Conservation (phyloP, 2,113 vertebrate species). For the Gymnocephalus cernua region DNA sequence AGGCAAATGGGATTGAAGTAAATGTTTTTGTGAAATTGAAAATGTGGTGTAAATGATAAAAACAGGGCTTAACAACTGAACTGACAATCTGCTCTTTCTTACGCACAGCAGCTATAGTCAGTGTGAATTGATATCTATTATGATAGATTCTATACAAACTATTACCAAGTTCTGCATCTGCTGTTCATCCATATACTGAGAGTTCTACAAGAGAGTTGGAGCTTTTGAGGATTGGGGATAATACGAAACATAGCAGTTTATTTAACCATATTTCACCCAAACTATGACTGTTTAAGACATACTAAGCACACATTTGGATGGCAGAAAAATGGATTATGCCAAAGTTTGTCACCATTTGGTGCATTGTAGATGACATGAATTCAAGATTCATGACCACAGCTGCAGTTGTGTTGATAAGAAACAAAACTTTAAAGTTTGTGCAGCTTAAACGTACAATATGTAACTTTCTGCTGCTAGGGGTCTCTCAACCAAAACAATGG, state of each 20-base stretch:
- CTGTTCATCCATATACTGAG: not conserved
- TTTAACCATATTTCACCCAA: not conserved
- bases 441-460: too few species aligned
- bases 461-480: too few species aligned
- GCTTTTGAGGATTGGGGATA: not conserved
- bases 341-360: not conserved
- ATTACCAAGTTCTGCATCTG: not conserved
- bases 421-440: not conserved
- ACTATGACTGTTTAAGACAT: not conserved
- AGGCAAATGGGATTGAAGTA: not conserved
- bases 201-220: not conserved
- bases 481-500: too few species aligned
- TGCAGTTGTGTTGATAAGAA: not conserved
- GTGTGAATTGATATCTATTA: not conserved
- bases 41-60: not conserved
- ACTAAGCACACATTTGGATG: not conserved
- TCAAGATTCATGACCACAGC: not conserved
- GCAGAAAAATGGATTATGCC: not conserved
- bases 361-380: slow-evolving; percentile 1
- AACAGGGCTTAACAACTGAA: not conserved
- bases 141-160: not conserved
- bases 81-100: not conserved
- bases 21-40: not conserved
- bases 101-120: not conserved
- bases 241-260: not conserved